A percentile compares a stretch with the other conserved stretches of the same genome.
These are phyloP conservation scores for Myathropa florea DNA, from an alignment of 2,888 invertebrate species.

Conservation along the genomic window DNA sequence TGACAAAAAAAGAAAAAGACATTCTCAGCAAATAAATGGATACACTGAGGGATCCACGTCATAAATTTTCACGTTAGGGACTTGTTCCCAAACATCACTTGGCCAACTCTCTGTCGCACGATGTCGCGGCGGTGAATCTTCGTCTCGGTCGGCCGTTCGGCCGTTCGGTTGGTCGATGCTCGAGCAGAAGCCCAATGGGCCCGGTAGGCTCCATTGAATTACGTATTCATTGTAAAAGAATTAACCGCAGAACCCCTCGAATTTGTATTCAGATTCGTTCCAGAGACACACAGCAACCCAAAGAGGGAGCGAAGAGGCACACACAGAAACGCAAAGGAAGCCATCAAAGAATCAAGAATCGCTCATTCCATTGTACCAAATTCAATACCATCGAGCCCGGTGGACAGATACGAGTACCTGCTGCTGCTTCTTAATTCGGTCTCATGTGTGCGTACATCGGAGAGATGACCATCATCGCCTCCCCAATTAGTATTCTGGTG, in stretches of 20 bases:
- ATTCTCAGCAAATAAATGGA: slow-evolving; percentile 31
- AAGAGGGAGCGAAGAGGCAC: not conserved
- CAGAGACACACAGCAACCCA: slow-evolving; percentile 39
- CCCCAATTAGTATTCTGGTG: slow-evolving; percentile 60
- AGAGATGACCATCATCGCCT: slow-evolving; percentile 54
- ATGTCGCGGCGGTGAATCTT: not conserved
- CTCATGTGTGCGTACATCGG: not conserved
- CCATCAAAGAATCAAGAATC: slow-evolving; percentile 53
- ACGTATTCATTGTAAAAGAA: slow-evolving; percentile 49
- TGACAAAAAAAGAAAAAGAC: not conserved
- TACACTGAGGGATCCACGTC: slow-evolving; percentile 25
- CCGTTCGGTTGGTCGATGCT: not conserved
- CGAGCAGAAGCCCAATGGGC: not conserved
- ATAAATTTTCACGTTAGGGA: slow-evolving; percentile 19
- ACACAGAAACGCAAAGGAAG: slow-evolving; percentile 23
- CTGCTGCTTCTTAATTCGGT: slow-evolving; percentile 25
- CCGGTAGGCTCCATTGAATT: slow-evolving; percentile 29
- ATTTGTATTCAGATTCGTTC: slow-evolving; percentile 69
- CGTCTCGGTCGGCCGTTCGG: not conserved
- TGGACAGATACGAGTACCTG: slow-evolving; percentile 33
- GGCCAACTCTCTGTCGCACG: slow-evolving; percentile 16
- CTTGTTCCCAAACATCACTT: slow-evolving; percentile 15
- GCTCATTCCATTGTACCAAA: slow-evolving; percentile 62
- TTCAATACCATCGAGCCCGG: slow-evolving; percentile 52
- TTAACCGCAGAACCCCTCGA: slow-evolving; percentile 37